Conservation (phyloP, 2,888 invertebrate genomes). For the Hypsopygia costalis region DNA sequence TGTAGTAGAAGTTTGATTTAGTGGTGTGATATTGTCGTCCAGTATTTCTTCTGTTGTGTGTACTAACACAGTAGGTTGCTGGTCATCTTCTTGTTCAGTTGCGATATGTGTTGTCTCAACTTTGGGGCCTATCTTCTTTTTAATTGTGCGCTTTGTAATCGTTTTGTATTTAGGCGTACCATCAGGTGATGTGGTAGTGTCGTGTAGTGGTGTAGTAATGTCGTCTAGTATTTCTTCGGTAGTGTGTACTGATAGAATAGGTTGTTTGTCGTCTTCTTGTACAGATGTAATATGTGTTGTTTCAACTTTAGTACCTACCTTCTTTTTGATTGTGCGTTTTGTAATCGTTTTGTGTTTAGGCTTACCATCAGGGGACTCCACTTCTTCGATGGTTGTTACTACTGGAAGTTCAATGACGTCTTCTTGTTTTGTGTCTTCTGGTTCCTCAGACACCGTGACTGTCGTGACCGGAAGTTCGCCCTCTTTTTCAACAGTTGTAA, state of each 20-base stretch:
- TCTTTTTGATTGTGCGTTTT: slow-evolving; percentile 37
- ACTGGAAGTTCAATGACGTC: slow-evolving; percentile 40
- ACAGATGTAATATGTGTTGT: slow-evolving; percentile 41
- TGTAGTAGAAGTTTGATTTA: slow-evolving; percentile 9
- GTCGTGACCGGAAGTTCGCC: too few species aligned
- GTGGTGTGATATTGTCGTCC: slow-evolving; percentile 21
- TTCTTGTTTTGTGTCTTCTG: slow-evolving; percentile 15
- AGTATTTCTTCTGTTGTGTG: slow-evolving; percentile 25
- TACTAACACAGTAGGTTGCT: slow-evolving; percentile 22
- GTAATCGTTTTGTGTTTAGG: slow-evolving; percentile 29
- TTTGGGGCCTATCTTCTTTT: slow-evolving; percentile 18
- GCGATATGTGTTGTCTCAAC: slow-evolving; percentile 33
- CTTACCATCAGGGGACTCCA: slow-evolving; percentile 20
- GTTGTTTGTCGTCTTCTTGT: slow-evolving; percentile 28
- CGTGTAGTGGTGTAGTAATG: slow-evolving; percentile 18
- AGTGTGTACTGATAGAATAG: slow-evolving; percentile 14
- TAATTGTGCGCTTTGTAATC: slow-evolving; percentile 22
- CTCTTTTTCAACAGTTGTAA: slow-evolving; percentile 26
- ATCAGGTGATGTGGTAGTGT: slow-evolving; percentile 7
- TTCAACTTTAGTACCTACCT: slow-evolving; percentile 39
- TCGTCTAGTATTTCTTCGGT: slow-evolving; percentile 25
- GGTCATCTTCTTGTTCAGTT: slow-evolving; percentile 18
- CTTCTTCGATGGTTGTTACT: slow-evolving; percentile 22
- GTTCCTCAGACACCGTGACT: slow-evolving; percentile 21
- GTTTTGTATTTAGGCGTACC: slow-evolving; percentile 18